Evolutionary conservation across 2,888 invertebrate genomes (phyloP).

Genomic region (Sesia apiformis): DNA sequence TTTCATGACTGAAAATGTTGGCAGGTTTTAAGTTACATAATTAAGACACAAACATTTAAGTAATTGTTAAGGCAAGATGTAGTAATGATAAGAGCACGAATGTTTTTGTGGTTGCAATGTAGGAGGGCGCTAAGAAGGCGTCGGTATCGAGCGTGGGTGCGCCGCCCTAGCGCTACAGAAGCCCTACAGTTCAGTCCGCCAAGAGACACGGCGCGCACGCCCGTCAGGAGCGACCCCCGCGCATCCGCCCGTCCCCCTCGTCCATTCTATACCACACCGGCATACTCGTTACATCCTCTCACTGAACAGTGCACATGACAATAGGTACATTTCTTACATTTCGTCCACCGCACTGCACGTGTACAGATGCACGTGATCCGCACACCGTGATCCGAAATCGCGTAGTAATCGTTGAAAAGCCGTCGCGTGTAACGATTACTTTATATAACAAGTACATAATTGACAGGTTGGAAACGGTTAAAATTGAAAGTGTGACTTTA

Average conservation of each 20-base stretch:
- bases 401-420: neutral
- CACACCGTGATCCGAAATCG: neutral
- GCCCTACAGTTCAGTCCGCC: conserved; percentile 52
- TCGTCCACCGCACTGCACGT: conserved; percentile 5
- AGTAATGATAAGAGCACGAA: neutral
- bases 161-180: conserved; percentile 61
- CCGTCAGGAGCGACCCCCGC: conserved; percentile 4
- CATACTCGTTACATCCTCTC: conserved; percentile 14
- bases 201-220: conserved; percentile 46
- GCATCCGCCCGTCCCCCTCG: conserved; percentile 9
- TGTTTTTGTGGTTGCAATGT: conserved; percentile 51
- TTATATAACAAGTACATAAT: conserved; percentile 5
- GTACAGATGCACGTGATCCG: conserved; percentile 8
- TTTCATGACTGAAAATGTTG: too few species aligned
- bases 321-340: conserved; percentile 10
- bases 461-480: conserved; percentile 12
- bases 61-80: neutral
- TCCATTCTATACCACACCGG: neutral
- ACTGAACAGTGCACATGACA: conserved; percentile 23
- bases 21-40: too few species aligned
- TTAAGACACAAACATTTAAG: too few species aligned
- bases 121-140: conserved; percentile 64
- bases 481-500: conserved; percentile 37
- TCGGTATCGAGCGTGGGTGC: conserved; percentile 67
- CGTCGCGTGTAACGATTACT: conserved; percentile 15